Evolutionary conservation across 2,113 vertebrate species (phyloP).

Genomic region (Ammospiza caudacuta): DNA sequence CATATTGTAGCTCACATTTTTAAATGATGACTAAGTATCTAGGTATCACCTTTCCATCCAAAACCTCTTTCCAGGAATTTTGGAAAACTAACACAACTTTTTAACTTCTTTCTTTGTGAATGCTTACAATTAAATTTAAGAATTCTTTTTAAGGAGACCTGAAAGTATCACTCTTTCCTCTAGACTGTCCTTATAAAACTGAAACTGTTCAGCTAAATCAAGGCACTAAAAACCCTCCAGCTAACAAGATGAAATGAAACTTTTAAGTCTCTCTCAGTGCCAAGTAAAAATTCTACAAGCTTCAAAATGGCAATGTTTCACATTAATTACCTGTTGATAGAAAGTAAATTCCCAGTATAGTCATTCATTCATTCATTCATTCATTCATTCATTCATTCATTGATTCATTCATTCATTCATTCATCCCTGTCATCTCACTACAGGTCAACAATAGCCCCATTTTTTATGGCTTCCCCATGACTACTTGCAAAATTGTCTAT

Average conservation of each 20-base stretch:
- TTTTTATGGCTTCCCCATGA: background rate
- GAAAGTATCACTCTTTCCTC: background rate
- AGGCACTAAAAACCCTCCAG: background rate
- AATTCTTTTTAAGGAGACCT: background rate
- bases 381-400: too few relatives aligned
- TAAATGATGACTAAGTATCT: background rate
- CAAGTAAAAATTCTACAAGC: background rate
- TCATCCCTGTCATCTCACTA: background rate
- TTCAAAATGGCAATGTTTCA: slow-evolving; percentile 1
- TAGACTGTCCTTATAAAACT: background rate
- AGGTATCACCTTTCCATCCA: background rate
- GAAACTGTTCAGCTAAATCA: background rate
- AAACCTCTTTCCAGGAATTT: background rate
- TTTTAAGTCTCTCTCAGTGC: background rate
- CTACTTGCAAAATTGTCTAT: background rate
- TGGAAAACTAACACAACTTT: background rate
- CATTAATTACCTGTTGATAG: slow-evolving; percentile 1
- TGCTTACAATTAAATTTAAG: background rate
- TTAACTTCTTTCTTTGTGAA: background rate
- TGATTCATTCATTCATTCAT: too few relatives aligned
- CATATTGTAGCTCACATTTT: background rate
- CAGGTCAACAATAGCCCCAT: background rate
- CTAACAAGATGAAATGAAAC: background rate
- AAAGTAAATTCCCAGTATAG: slow-evolving; percentile 12
- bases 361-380: background rate